Percentiles rank a stretch among this genome's conserved stretches.
Evolutionary conservation across 2,797 vertebrate species (phyloP).

Genomic region (Morus bassanus): DNA sequence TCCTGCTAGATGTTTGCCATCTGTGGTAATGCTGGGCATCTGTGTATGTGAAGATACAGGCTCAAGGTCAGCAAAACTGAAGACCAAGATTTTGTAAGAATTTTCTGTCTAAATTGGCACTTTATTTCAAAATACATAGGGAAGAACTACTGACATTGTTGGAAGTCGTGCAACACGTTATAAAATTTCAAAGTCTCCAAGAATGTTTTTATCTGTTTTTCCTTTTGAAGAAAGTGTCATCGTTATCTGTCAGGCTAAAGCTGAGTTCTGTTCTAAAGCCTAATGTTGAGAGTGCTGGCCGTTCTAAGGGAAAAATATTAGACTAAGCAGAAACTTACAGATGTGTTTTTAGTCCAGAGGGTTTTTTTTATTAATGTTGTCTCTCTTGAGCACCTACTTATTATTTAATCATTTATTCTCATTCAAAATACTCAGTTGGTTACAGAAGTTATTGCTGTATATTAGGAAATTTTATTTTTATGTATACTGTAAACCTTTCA

Average conservation of each 20-base stretch:
- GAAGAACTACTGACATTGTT: background rate
- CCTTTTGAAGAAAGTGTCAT: background rate
- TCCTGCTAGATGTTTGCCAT: background rate
- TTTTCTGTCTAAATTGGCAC: background rate
- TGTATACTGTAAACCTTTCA: background rate
- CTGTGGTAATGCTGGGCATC: background rate
- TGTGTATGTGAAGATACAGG: background rate
- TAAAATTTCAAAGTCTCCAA: background rate
- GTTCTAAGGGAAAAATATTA: background rate
- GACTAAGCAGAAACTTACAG: background rate
- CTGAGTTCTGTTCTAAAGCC: background rate
- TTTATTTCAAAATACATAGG: slow-evolving; percentile 6
- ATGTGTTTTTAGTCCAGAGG: background rate
- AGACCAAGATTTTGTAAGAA: background rate
- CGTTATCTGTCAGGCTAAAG: background rate
- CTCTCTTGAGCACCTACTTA: background rate
- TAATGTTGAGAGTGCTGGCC: background rate
- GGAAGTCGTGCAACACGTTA: background rate
- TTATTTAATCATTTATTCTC: background rate
- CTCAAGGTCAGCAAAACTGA: slow-evolving; percentile 4
- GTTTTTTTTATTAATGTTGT: background rate
- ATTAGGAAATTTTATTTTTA: background rate
- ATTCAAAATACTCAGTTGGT: background rate
- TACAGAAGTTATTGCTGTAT: background rate
- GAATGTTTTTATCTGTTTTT: background rate